Evolutionary conservation across 2,797 vertebrate genomes (phyloP).

Genomic region (Erithacus rubecula): DNA sequence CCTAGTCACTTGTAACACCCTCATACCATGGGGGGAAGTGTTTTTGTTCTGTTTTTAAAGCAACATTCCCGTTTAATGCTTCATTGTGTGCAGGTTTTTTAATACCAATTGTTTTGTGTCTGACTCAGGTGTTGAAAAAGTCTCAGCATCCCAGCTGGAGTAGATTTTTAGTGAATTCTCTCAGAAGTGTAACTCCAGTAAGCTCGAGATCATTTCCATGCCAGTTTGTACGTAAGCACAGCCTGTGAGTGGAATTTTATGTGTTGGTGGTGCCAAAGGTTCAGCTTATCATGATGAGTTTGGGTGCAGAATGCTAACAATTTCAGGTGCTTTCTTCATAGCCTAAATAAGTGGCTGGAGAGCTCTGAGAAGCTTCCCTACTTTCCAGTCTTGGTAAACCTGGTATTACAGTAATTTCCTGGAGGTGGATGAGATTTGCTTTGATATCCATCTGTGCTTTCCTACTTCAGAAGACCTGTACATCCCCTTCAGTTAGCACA

Average conservation of each 20-base stretch:
- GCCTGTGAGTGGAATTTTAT: neutral
- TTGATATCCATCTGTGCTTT: slow-evolving; percentile 19
- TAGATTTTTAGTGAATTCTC: neutral
- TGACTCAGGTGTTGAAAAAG: neutral
- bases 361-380: neutral
- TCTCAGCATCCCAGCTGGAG: neutral
- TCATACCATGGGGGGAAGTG: neutral
- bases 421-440: neutral
- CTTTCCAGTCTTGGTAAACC: neutral
- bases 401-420: neutral
- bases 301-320: neutral
- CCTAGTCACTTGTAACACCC: slow-evolving; percentile 7
- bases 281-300: neutral
- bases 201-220: neutral
- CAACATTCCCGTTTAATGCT: neutral
- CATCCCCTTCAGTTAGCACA: neutral
- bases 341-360: neutral
- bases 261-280: neutral
- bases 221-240: neutral
- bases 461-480: slow-evolving; percentile 2
- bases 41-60: neutral
- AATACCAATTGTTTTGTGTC: neutral
- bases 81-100: neutral
- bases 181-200: neutral
- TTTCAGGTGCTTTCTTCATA: neutral